Evolutionary conservation across 37 sponge, comb jelly and placozoan genomes (phyloP).

Genomic region (Spongia lamella): DNA sequence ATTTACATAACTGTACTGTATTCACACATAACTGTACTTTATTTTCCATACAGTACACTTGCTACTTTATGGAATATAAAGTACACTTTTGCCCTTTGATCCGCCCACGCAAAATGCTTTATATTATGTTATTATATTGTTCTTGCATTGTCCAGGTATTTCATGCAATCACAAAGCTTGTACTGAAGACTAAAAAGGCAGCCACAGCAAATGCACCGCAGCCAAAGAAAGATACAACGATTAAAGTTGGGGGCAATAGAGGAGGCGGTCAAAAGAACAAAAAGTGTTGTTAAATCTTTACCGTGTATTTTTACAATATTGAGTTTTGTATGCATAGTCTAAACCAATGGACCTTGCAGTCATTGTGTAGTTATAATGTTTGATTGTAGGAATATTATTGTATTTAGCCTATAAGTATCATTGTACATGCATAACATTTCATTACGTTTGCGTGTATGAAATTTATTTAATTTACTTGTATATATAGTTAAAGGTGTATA

Average conservation of each 20-base stretch:
- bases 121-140: not conserved
- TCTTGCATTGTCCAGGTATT: slow-evolving; percentile 70
- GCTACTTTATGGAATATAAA: too few species aligned
- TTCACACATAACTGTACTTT: not conserved
- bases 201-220: slow-evolving; percentile 53
- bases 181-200: slow-evolving; percentile 82
- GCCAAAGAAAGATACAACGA: slow-evolving; percentile 40
- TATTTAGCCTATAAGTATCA: too few species aligned
- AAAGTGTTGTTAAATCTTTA: slow-evolving; percentile 1
- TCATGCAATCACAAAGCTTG: slow-evolving; percentile 88
- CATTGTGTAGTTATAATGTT: too few species aligned
- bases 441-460: too few species aligned
- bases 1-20: too few species aligned
- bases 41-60: too few species aligned
- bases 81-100: too few species aligned
- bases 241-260: slow-evolving; percentile 53
- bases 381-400: too few species aligned
- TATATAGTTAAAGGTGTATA: too few species aligned
- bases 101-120: too few species aligned
- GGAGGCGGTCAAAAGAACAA: slow-evolving; percentile 34
- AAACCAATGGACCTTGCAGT: slow-evolving; percentile 14
- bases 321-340: not conserved
- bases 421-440: too few species aligned
- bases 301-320: slow-evolving; percentile 7
- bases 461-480: too few species aligned